phyloP scores from a whole-genome alignment of 1,140 invertebrate genomes.

The Aphelinus certus region DNA sequence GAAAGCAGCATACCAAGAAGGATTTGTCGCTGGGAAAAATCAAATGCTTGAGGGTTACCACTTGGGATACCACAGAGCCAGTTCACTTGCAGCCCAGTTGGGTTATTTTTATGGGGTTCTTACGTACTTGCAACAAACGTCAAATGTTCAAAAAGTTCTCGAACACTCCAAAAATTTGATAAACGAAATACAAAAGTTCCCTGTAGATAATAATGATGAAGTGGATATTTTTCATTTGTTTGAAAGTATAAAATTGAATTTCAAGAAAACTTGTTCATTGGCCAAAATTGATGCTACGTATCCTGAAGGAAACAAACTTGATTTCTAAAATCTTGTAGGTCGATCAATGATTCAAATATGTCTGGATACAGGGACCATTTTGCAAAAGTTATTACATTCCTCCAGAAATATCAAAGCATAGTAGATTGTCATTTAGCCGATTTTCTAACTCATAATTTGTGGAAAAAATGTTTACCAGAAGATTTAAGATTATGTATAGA shows the following conservation, averaged over 20 bases:
- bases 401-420: conserved; percentile 70
- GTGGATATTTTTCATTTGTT: conserved; percentile 71
- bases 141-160: conserved; percentile 64
- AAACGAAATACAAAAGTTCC: conserved; percentile 72
- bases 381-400: conserved; percentile 67
- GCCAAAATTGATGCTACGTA: conserved; percentile 69
- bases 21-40: conserved; percentile 52
- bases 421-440: conserved; percentile 84
- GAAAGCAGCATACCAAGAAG: conserved; percentile 55
- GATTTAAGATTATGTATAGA: conserved; percentile 68
- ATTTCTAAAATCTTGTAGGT: conserved; percentile 58
- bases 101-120: conserved; percentile 60
- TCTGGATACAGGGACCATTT: conserved; percentile 61
- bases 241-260: conserved; percentile 73
- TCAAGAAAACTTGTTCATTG: conserved; percentile 74
- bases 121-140: conserved; percentile 47
- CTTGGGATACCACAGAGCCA: conserved; percentile 60
- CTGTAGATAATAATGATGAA: conserved; percentile 71
- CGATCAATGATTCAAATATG: conserved; percentile 40
- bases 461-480: conserved; percentile 69
- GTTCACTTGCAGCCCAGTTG: conserved; percentile 56
- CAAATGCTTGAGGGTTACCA: conserved; percentile 58
- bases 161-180: conserved; percentile 68
- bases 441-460: conserved; percentile 79
- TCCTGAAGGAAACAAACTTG: conserved; percentile 66